Evolutionary conservation across 2,888 invertebrate genomes (phyloP).

Genomic region (Tachina grossa): DNA sequence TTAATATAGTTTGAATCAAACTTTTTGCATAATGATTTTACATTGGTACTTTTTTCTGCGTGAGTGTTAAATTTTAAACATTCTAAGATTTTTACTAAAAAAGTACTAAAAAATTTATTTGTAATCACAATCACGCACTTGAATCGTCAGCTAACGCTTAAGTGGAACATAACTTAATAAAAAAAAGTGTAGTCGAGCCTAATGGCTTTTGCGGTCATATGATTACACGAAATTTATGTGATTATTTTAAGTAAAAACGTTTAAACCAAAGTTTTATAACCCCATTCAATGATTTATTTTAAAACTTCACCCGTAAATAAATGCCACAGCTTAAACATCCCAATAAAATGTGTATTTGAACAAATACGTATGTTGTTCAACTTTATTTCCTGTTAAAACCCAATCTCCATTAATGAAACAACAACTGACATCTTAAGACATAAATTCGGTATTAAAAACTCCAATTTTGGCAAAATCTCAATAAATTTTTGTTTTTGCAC

Average conservation of each 20-base stretch:
- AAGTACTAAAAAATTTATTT: too few species aligned
- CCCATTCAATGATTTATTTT: not conserved
- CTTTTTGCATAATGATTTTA: too few species aligned
- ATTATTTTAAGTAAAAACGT: too few species aligned
- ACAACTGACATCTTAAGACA: slow-evolving; percentile 42
- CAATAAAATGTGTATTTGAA: not conserved
- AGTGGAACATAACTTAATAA: too few species aligned
- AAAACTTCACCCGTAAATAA: not conserved
- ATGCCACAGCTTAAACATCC: not conserved
- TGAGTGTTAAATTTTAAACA: not conserved
- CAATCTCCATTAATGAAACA: slow-evolving; percentile 39
- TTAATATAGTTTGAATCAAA: too few species aligned
- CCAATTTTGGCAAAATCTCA: slow-evolving; percentile 45
- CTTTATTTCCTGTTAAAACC: slow-evolving; percentile 23
- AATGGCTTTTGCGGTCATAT: too few species aligned
- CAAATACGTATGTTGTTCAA: not conserved
- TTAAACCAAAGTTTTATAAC: too few species aligned
- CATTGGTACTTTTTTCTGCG: too few species aligned
- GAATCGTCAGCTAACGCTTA: too few species aligned
- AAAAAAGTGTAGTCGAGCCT: too few species aligned
- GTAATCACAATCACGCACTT: too few species aligned
- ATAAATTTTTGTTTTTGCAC: slow-evolving; percentile 33
- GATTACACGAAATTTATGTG: too few species aligned
- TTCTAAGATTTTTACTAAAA: not conserved
- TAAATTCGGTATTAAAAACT: slow-evolving; percentile 50